Base-by-base conservation (phyloP, 2,113 vertebrate genomes). In the Megalops atlanticus region DNA sequence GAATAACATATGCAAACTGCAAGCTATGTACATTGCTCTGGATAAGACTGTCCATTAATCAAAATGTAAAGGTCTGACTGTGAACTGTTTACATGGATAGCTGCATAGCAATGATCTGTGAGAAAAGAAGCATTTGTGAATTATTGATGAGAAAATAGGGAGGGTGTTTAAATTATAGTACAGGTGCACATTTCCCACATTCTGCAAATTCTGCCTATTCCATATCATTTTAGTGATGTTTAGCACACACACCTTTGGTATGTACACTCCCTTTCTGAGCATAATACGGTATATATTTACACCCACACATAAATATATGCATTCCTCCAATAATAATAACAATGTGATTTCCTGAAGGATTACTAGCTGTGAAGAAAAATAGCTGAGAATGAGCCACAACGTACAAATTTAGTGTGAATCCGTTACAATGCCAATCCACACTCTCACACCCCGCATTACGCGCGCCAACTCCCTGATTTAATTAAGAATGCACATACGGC, bases 401-500 rank as follows among this genome's bases (percentile, higher is more conserved):
- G 69, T 4, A 35, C 33, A n/a, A 16, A 40, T 11, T 31, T 64
- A 31, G 58, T 5, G 27, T 11, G 24, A 74, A 14, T 43, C 38
- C 36, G 39, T 74, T 18, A 40, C 14, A 3, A 40, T 40, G 71
- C 38, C 72, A 24, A 18, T n/a, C 39, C 36, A 36, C 18, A n/a
- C 38, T 27, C 36, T 39, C 38, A n/a, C 39, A 27, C 33, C 21
- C 38, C 7, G 72, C 72, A 10, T 74, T 74, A 1, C 38, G 39
- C 36, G 14, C 2, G 39, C 40, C 16, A 35, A 12, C 21, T 74
- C 39, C 18, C 39, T 43, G 72, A 74, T 74, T 74, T 74, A 74
- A 74, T 74, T 74, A 74, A n/a, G 40, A 35, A 43, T 43, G 72
- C 39, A 43, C 40, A 43, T 14, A 27, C 40, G 21, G 72, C 72